phyloP scores from a whole-genome alignment of 1,140 invertebrate species.

The Caerostris extrusa region DNA sequence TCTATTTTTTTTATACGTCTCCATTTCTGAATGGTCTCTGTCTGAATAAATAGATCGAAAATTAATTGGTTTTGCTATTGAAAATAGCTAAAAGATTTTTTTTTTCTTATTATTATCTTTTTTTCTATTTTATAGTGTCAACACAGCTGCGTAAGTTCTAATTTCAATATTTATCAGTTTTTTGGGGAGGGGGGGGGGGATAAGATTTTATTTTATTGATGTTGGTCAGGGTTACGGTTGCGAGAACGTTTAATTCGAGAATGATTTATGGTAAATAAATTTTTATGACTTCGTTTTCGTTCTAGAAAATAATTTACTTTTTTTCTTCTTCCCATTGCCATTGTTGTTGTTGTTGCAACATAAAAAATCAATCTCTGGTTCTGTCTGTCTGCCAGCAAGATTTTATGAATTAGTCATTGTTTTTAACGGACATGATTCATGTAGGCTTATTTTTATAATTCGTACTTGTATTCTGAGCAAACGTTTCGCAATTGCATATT shows the following conservation, averaged over 20 bases:
- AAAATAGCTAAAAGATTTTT: constrained; percentile 66
- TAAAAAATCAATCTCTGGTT: not conserved
- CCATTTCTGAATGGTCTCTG: not conserved
- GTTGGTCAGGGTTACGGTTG: constrained; percentile 68
- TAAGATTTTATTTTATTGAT: constrained; percentile 53
- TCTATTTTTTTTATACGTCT: constrained; percentile 44
- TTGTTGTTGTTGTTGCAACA: not conserved
- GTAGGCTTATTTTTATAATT: not conserved
- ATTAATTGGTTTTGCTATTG: constrained; percentile 73
- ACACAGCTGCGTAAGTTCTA: constrained; percentile 22
- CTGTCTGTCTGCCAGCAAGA: not conserved
- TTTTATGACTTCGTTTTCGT: not conserved
- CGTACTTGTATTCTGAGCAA: no score
- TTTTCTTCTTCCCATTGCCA: not conserved
- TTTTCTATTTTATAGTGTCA: constrained; percentile 12
- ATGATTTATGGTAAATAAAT: constrained; percentile 10
- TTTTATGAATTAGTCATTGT: not conserved
- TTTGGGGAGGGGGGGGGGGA: not conserved
- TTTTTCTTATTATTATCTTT: not conserved
- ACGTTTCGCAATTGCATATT: no score
- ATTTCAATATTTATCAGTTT: constrained; percentile 73
- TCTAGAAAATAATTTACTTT: not conserved
- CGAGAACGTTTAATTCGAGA: not conserved
- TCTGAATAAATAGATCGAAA: constrained; percentile 62
- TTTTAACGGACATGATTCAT: not conserved